phyloP scores from a whole-genome alignment of 2,113 vertebrate genomes.

The Ciconia boyciana region DNA sequence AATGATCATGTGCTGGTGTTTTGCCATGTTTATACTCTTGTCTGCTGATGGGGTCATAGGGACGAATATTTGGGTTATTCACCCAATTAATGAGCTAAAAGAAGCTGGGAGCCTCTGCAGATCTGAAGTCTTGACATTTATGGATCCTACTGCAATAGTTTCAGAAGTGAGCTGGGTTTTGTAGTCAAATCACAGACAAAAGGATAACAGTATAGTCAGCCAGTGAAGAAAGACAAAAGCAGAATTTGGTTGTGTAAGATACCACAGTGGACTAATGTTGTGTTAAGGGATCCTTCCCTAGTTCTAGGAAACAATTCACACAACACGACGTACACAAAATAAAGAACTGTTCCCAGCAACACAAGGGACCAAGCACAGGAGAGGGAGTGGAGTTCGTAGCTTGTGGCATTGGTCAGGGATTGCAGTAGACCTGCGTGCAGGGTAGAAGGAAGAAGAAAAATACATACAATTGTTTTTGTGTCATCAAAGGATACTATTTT shows the following conservation, averaged over 20 bases:
- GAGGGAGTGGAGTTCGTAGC: neutral
- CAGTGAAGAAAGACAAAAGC: neutral
- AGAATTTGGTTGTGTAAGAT: neutral
- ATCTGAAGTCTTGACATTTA: neutral
- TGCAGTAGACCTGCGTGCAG: neutral
- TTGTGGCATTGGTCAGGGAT: neutral
- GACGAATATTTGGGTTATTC: neutral
- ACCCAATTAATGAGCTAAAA: neutral
- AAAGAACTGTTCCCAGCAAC: neutral
- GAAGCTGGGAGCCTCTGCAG: neutral
- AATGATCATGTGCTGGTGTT: neutral
- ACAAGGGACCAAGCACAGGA: neutral
- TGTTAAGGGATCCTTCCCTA: neutral
- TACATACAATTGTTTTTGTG: neutral
- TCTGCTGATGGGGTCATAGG: neutral
- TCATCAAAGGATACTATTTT: too few species aligned
- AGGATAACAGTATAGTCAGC: neutral
- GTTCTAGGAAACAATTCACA: neutral
- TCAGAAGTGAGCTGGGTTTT: neutral
- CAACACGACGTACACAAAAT: fast-evolving
- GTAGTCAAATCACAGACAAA: neutral
- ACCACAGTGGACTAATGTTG: neutral
- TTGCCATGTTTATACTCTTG: neutral
- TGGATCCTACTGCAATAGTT: neutral
- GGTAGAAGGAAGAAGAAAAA: neutral